phyloP scores from a whole-genome alignment of 2,888 invertebrate species.

The Caenorhabditis sp. region DNA sequence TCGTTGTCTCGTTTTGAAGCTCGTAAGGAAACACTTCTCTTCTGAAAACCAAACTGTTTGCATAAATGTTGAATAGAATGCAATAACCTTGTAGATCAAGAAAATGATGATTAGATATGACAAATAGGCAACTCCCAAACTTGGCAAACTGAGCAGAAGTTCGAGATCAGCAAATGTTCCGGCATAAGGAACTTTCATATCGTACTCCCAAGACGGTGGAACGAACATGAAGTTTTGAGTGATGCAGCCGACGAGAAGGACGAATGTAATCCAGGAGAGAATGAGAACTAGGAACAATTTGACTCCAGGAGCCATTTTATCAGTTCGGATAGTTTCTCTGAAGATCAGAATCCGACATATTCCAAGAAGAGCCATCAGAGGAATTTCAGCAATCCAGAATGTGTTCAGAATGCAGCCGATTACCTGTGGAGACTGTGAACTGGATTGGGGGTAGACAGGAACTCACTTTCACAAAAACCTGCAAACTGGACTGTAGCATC shows the following conservation, averaged over 20 bases:
- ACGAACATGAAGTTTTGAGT: slow-evolving; percentile 13
- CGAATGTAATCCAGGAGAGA: slow-evolving; percentile 11
- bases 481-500: background rate
- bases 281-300: background rate
- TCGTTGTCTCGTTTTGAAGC: background rate
- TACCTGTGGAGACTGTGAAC: slow-evolving; percentile 23
- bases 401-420: slow-evolving; percentile 51
- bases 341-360: slow-evolving; percentile 44
- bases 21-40: background rate
- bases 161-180: background rate
- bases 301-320: slow-evolving; percentile 1
- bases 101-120: background rate
- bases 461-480: slow-evolving; percentile 37
- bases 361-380: slow-evolving; percentile 53
- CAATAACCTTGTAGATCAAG: background rate
- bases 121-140: background rate
- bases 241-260: slow-evolving; percentile 12
- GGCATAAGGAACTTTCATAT: background rate
- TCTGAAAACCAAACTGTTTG: background rate
- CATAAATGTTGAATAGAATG: too few species aligned
- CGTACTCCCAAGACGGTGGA: slow-evolving; percentile 4
- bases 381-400: slow-evolving; percentile 57
- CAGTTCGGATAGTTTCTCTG: slow-evolving; percentile 3
- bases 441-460: too few species aligned
- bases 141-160: background rate